phyloP scores from a whole-genome alignment of 2,888 invertebrate genomes.

The Tineola bisselliella region DNA sequence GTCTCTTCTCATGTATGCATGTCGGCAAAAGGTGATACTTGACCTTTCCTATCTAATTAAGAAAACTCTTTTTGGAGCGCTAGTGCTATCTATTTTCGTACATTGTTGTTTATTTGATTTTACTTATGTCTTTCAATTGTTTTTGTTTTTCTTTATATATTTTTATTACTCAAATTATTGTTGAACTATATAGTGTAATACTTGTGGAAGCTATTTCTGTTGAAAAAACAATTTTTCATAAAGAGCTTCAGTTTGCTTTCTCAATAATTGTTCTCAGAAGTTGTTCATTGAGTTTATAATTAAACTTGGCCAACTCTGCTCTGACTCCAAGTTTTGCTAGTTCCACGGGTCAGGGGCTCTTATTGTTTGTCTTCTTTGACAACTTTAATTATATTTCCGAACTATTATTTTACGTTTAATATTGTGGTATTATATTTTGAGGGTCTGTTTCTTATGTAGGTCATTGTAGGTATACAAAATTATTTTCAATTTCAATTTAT shows the following conservation, averaged over 20 bases:
- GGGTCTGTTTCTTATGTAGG: too few relatives aligned
- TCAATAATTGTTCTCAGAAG: constrained; percentile 39
- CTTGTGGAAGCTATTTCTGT: background rate
- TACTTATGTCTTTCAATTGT: too few relatives aligned
- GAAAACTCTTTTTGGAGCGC: too few relatives aligned
- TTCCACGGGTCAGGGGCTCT: constrained; percentile 35
- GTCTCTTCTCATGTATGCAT: too few relatives aligned
- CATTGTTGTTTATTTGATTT: too few relatives aligned
- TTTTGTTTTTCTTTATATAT: too few relatives aligned
- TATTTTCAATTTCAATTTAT: too few relatives aligned
- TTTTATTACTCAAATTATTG: too few relatives aligned
- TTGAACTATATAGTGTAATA: background rate
- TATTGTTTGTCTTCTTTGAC: constrained; percentile 36
- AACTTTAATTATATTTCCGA: constrained; percentile 12
- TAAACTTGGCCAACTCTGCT: constrained; percentile 55
- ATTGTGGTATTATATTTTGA: background rate
- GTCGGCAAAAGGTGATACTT: too few relatives aligned
- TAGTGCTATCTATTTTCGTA: too few relatives aligned
- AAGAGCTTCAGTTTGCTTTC: background rate
- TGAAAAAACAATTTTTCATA: background rate
- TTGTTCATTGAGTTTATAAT: constrained; percentile 59
- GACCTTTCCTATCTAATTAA: too few relatives aligned
- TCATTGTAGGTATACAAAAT: too few relatives aligned
- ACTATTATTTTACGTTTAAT: constrained; percentile 2
- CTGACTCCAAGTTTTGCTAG: constrained; percentile 38